Percentiles rank a stretch among this genome's conserved stretches.
These are phyloP conservation scores for Trichonephila clavipes DNA, from an alignment of 1,140 invertebrate species.

Conservation along the genomic window DNA sequence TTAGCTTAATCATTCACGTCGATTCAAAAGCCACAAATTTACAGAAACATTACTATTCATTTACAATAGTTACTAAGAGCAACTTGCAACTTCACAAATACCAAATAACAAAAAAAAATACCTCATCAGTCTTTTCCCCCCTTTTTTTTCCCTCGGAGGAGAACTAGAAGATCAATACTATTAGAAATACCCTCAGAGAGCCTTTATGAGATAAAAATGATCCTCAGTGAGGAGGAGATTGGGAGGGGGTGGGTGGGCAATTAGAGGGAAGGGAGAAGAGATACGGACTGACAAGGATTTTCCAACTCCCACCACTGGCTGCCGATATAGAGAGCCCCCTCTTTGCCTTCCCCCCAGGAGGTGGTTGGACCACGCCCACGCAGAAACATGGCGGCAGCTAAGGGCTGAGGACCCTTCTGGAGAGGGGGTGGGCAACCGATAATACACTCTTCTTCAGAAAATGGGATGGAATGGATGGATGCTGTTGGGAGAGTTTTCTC, in stretches of 20 bases:
- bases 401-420: conserved; percentile 33
- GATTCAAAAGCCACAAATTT: too few relatives aligned
- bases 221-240: background rate
- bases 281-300: conserved; percentile 53
- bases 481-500: background rate
- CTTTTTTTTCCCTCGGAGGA: background rate
- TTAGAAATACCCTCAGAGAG: conserved; percentile 58
- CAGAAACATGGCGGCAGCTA: conserved; percentile 56
- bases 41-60: background rate
- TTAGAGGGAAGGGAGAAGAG: conserved; percentile 40
- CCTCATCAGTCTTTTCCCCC: background rate
- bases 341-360: conserved; percentile 5
- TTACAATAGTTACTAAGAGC: background rate
- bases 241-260: conserved; percentile 33
- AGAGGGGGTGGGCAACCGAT: background rate
- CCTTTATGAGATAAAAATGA: conserved; percentile 65
- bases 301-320: conserved; percentile 56
- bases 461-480: background rate
- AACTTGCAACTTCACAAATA: background rate
- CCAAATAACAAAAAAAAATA: background rate
- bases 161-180: conserved; percentile 47
- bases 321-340: conserved; percentile 10
- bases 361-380: conserved; percentile 45
- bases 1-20: too few relatives aligned
- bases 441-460: conserved; percentile 36